Percentiles rank a stretch among this genome's conserved stretches.
Conservation (phyloP, 2,797 vertebrate genomes). For the Cetoscarus ocellatus region DNA sequence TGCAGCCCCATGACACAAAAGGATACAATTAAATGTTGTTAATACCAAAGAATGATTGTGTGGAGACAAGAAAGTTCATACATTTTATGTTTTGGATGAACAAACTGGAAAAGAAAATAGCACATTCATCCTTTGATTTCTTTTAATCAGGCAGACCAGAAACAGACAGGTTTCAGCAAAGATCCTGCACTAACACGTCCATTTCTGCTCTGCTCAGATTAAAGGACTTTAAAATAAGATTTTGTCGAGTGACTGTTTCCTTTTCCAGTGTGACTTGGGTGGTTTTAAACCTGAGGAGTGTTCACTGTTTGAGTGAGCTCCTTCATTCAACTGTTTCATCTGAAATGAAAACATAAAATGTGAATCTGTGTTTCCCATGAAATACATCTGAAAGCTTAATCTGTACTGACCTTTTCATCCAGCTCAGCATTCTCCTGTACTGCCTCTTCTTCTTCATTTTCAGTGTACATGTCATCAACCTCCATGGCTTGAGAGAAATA, state of each 20-base stretch:
- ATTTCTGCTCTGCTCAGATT: too few relatives aligned
- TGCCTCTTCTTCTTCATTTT: conserved; percentile 44
- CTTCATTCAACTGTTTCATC: not conserved
- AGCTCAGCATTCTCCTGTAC: conserved; percentile 4
- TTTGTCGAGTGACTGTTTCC: too few relatives aligned
- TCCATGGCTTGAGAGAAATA: conserved; percentile 77
- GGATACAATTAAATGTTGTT: not conserved
- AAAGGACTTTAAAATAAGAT: too few relatives aligned
- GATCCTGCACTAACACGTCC: too few relatives aligned
- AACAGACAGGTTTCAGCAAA: too few relatives aligned
- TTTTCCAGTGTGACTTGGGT: too few relatives aligned
- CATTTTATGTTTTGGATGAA: not conserved
- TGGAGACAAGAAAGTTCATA: not conserved
- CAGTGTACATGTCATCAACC: conserved; percentile 72
- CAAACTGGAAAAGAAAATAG: too few relatives aligned
- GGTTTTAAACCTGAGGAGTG: too few relatives aligned
- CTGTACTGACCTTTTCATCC: conserved; percentile 70
- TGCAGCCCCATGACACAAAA: conserved; percentile 40
- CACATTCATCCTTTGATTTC: too few relatives aligned
- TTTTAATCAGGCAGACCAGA: too few relatives aligned
- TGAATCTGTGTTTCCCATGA: not conserved
- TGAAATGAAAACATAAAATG: not conserved
- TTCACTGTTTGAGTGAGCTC: too few relatives aligned
- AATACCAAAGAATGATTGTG: not conserved
- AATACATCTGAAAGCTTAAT: not conserved